A percentile compares a stretch with the other conserved stretches of the same genome.
Conservation (phyloP, 1,140 invertebrate genomes). For the Brachionus asplanchnoidis region DNA sequence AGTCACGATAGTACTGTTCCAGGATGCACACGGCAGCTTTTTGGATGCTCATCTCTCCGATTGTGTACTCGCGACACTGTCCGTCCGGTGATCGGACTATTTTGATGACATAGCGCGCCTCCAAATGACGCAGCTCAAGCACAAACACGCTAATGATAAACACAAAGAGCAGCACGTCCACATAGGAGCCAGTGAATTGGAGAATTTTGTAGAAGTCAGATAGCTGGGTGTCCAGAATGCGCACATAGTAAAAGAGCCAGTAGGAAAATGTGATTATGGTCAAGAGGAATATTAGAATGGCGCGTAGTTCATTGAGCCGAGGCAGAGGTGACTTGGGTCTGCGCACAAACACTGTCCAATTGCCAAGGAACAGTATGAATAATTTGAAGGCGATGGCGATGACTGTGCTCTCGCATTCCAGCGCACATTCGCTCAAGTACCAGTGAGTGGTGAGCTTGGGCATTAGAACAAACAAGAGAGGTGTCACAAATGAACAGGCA, state of each 20-base stretch:
- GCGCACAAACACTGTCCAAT: conserved; percentile 71
- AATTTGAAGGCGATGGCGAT: conserved; percentile 86
- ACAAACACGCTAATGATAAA: conserved; percentile 87
- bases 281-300: conserved; percentile 78
- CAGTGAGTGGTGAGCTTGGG: neutral
- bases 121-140: conserved; percentile 81
- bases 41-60: conserved; percentile 78
- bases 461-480: neutral
- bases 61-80: conserved; percentile 65
- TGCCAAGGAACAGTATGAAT: conserved; percentile 78
- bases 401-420: conserved; percentile 81
- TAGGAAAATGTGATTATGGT: conserved; percentile 87
- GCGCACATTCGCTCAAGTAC: conserved; percentile 63
- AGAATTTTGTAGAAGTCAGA: conserved; percentile 65
- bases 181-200: conserved; percentile 78
- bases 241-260: conserved; percentile 93
- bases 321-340: conserved; percentile 72
- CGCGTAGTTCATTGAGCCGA: conserved; percentile 81
- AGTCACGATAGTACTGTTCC: conserved; percentile 90
- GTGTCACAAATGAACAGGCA: neutral
- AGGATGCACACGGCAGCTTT: conserved; percentile 85
- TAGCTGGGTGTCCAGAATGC: conserved; percentile 63
- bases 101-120: conserved; percentile 82
- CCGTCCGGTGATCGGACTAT: conserved; percentile 89
- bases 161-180: conserved; percentile 86